Evolutionary conservation across 1,140 invertebrate genomes (phyloP), one percentile per base, ranked within the genome.

Genomic region (Diorhabda sublineata): DNA sequence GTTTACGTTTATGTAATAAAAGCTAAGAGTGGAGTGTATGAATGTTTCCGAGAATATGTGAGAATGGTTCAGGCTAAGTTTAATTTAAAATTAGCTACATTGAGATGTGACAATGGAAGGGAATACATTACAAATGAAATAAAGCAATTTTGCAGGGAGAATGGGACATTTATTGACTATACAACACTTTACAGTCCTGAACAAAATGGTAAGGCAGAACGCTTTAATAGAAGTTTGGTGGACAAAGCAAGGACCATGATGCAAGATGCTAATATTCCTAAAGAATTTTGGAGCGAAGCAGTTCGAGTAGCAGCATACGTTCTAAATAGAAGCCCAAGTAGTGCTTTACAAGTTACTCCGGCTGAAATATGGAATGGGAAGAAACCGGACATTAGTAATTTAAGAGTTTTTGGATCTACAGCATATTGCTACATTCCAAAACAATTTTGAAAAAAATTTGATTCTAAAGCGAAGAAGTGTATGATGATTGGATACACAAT

Each of bases 171-270:
- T 9, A 7, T 63, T 42, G 61, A 71, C 64, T 71, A 73, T 69
- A 77, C 74, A 6, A 63, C 71, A 45, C 79, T 82, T 58, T 80
- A 82, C 68, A 83, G 81, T n/a, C 83, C 84, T 64, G 79, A 87
- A 70, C 73, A 80, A 71, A 86, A 86, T 80, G 82, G 84, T 68
- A 79, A 83, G 0, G 74, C 83, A 26, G 84, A 86, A 71, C 72
- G 83, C 60, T 81, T 83, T 72, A 82, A 82, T 69, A 71, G 78
- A 59, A 82, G 81, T n/a, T 73, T 85, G 47, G 80, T 77, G 5
- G 80, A 83, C 73, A 82, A 78, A 68, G 78, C 79, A 64, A 73
- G 80, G 61, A 59, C 78, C 42, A 80, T 83, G 69, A 57, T 74
- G 74, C 44, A 11, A 26, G 26, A 26, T 1, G 26, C 26, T 26